These are phyloP conservation scores for Phaethornis superciliosus DNA, from an alignment of 2,113 vertebrate species.

Conservation along the genomic window DNA sequence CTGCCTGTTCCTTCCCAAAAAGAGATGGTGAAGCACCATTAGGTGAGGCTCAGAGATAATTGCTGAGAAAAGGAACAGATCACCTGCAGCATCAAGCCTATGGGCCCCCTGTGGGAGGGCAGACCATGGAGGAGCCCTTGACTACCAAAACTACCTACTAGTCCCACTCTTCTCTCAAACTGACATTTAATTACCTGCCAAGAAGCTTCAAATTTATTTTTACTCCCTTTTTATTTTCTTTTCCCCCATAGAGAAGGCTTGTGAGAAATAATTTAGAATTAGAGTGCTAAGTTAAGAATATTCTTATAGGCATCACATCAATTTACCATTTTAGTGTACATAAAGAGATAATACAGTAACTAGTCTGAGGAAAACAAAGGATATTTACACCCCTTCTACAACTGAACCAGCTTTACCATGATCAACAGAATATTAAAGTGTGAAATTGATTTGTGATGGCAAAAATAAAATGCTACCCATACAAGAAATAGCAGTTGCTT, in stretches of 20 bases:
- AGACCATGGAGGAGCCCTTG: background rate
- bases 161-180: background rate
- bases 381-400: background rate
- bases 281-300: background rate
- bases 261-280: background rate
- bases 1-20: background rate
- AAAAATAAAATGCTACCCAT: background rate
- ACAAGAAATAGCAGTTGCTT: background rate
- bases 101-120: background rate
- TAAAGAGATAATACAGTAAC: background rate
- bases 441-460: background rate
- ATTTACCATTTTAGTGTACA: background rate
- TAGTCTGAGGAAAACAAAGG: background rate
- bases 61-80: background rate
- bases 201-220: background rate
- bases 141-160: background rate
- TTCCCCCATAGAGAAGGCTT: background rate
- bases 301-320: background rate
- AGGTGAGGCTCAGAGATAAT: background rate
- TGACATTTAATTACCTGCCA: background rate
- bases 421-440: background rate
- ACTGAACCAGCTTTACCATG: background rate
- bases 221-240: background rate
- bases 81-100: background rate
- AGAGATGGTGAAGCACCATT: background rate